These are phyloP conservation scores for Sceliomorpha sp. DNA, from an alignment of 2,888 invertebrate species.

Conservation along the genomic window DNA sequence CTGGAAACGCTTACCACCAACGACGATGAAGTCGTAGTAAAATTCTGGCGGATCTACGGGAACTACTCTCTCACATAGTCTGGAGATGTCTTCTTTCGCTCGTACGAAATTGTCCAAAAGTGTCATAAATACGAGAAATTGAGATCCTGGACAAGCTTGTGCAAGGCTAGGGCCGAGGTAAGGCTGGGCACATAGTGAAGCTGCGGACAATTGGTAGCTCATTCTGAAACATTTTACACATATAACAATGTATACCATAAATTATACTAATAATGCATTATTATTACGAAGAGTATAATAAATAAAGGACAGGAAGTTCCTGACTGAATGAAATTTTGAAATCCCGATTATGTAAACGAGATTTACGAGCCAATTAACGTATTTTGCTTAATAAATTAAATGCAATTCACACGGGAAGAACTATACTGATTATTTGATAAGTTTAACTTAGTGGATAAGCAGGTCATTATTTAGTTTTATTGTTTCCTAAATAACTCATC, in stretches of 20 bases:
- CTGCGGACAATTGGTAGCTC: slow-evolving; percentile 65
- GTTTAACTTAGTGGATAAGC: no score
- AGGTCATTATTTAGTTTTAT: no score
- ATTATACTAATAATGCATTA: not conserved
- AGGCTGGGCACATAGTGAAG: slow-evolving; percentile 81
- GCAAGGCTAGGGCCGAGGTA: slow-evolving; percentile 83
- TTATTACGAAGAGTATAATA: no score
- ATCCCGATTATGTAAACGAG: no score
- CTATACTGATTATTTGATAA: no score
- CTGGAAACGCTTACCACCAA: slow-evolving; percentile 81
- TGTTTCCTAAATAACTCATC: no score
- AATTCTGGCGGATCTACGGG: slow-evolving; percentile 80
- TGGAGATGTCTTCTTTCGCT: slow-evolving; percentile 67
- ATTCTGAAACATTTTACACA: slow-evolving; percentile 66
- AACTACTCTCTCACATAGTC: slow-evolving; percentile 83
- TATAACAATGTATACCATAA: no score
- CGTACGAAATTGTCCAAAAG: slow-evolving; percentile 84
- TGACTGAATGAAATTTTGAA: no score
- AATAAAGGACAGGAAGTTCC: no score
- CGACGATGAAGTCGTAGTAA: slow-evolving; percentile 85
- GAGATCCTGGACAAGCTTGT: slow-evolving; percentile 83
- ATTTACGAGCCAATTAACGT: no score
- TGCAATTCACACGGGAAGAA: no score
- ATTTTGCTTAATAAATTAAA: no score
- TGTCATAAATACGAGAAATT: slow-evolving; percentile 85